A percentile compares a stretch with the other conserved stretches of the same genome.
Evolutionary conservation across 2,888 invertebrate species (phyloP).

Genomic region (Alloplasta piceator): DNA sequence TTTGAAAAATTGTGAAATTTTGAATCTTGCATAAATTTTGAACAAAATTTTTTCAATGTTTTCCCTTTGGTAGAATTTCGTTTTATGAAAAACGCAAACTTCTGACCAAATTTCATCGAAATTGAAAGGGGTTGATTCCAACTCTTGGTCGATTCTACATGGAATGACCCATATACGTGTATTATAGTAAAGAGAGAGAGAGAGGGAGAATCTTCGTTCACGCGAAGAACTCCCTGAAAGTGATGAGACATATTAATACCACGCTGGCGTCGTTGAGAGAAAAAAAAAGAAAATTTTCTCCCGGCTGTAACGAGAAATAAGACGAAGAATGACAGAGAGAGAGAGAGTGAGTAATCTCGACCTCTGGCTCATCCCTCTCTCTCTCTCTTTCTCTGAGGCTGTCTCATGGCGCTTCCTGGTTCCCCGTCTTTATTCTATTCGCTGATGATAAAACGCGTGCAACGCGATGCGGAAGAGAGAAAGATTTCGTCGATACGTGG

Average conservation of each 20-base stretch:
- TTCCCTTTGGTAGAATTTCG: too few species aligned
- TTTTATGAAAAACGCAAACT: too few species aligned
- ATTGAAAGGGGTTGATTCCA: too few species aligned
- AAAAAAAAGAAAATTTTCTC: conserved; percentile 20
- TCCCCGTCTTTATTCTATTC: conserved; percentile 32
- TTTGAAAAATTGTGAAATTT: too few species aligned
- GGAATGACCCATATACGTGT: too few species aligned
- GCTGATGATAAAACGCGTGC: conserved; percentile 27
- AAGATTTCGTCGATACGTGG: not conserved
- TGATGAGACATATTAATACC: conserved; percentile 14
- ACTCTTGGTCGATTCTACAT: too few species aligned
- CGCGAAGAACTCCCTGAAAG: conserved; percentile 7
- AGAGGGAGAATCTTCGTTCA: conserved; percentile 30
- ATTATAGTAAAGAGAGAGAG: conserved; percentile 10
- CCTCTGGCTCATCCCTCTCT: conserved; percentile 22
- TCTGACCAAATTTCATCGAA: too few species aligned
- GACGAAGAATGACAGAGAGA: conserved; percentile 38
- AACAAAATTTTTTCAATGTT: too few species aligned
- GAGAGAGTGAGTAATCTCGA: conserved; percentile 21
- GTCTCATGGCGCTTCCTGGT: not conserved
- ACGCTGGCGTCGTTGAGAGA: conserved; percentile 11
- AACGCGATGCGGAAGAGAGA: conserved; percentile 1
- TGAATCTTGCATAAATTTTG: too few species aligned
- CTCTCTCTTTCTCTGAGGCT: not conserved
- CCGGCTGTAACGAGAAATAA: conserved; percentile 49